Evolutionary conservation across 2,888 invertebrate species (phyloP).

Genomic region (Aplocera efformata): DNA sequence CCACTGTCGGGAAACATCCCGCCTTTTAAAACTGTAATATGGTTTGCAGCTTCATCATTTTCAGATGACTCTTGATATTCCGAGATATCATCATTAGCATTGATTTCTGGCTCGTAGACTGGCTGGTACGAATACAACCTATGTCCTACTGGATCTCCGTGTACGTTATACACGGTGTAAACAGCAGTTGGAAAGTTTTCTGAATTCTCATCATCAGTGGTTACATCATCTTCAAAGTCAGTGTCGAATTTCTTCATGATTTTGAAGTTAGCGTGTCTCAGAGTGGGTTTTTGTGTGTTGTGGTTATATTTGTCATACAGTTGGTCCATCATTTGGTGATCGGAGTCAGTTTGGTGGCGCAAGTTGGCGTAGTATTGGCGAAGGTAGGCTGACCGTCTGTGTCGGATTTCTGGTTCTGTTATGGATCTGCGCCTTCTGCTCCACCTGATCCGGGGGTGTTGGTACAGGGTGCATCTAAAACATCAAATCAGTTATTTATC

Average conservation of each 20-base stretch:
- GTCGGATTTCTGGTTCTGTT: conserved; percentile 60
- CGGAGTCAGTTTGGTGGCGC: conserved; percentile 45
- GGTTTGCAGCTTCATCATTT: conserved; percentile 45
- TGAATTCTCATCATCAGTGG: conserved; percentile 44
- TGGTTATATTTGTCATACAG: conserved; percentile 73
- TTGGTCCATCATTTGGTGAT: conserved; percentile 53
- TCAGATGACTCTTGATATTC: conserved; percentile 55
- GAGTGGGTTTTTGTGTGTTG: conserved; percentile 59
- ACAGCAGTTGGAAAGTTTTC: conserved; percentile 68
- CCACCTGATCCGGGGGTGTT: conserved; percentile 93
- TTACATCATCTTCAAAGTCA: conserved; percentile 53
- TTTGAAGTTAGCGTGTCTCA: conserved; percentile 71
- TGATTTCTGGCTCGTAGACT: conserved; percentile 65
- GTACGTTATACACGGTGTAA: conserved; percentile 70
- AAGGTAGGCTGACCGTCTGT: conserved; percentile 61
- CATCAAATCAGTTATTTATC: neutral
- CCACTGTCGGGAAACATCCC: conserved; percentile 59
- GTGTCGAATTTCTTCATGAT: conserved; percentile 70
- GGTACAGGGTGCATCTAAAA: conserved; percentile 87
- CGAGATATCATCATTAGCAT: conserved; percentile 51
- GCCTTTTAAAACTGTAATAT: conserved; percentile 68
- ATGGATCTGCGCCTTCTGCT: conserved; percentile 84
- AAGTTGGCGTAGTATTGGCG: conserved; percentile 67
- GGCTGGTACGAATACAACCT: conserved; percentile 72
- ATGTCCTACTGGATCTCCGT: conserved; percentile 74